Percentiles rank a stretch among this genome's conserved stretches.
These are phyloP conservation scores for Varecia variegata DNA, from an alignment of 2,797 vertebrate species.

Conservation along the genomic window DNA sequence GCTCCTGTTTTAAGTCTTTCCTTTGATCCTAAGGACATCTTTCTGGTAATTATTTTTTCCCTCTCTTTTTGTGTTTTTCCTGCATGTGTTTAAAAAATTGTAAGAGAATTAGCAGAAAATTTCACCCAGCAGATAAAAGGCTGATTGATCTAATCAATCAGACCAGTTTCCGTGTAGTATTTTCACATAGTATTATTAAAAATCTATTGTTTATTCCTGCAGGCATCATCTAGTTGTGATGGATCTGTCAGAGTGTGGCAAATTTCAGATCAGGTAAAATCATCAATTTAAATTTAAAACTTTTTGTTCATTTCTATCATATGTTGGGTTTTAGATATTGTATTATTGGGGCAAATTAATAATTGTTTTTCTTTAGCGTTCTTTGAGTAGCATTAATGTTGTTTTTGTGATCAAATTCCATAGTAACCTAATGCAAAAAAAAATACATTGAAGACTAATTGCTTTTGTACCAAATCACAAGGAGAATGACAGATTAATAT, in stretches of 20 bases:
- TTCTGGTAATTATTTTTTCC: constrained; percentile 87
- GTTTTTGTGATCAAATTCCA: constrained; percentile 12
- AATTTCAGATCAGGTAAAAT: constrained; percentile 92
- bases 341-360: neutral
- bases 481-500: neutral
- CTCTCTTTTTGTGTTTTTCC: constrained; percentile 5
- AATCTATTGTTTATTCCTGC: constrained; percentile 52
- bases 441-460: neutral
- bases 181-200: neutral
- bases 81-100: constrained; percentile 8
- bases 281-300: constrained; percentile 40
- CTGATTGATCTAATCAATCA: neutral
- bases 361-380: constrained; percentile 28
- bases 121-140: neutral
- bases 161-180: neutral
- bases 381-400: constrained; percentile 27
- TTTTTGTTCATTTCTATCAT: neutral
- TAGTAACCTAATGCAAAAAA: neutral
- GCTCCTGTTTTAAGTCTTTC: constrained; percentile 95
- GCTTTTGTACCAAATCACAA: neutral
- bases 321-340: neutral
- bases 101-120: constrained; percentile 30
- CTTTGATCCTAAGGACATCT: constrained; percentile 93
- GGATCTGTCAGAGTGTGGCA: constrained; percentile 95
- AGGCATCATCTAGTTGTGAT: constrained; percentile 97